These are phyloP conservation scores for Hyposoter dolosus DNA, from an alignment of 2,888 invertebrate genomes.

Conservation along the genomic window DNA sequence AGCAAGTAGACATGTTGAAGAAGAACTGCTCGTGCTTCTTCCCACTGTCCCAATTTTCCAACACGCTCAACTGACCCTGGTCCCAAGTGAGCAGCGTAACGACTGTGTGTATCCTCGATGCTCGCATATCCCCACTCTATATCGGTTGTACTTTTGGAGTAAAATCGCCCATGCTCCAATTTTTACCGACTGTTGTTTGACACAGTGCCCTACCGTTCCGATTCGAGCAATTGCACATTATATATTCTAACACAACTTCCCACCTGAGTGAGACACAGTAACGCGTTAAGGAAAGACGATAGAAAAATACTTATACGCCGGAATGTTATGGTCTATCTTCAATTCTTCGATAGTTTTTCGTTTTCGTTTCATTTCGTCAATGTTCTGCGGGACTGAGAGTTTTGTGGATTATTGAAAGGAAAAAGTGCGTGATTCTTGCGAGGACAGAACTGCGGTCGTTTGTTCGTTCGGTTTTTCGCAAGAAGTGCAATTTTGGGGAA, in stretches of 20 bases:
- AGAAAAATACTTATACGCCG: not conserved
- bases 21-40: not conserved
- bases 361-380: not conserved
- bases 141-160: no score
- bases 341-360: not conserved
- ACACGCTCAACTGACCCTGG: not conserved
- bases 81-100: not conserved
- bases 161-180: no score
- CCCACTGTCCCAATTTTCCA: not conserved
- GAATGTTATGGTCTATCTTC: not conserved
- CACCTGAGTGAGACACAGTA: slow-evolving; percentile 24
- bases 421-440: not conserved
- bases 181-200: no score
- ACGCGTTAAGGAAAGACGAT: slow-evolving; percentile 1
- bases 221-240: no score
- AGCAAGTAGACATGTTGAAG: no score
- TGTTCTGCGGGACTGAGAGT: not conserved
- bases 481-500: slow-evolving; percentile 20
- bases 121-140: not conserved
- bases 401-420: not conserved
- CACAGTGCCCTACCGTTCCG: no score
- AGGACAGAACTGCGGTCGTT: not conserved
- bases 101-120: not conserved
- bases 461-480: not conserved
- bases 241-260: no score